Evolutionary conservation across 2,888 invertebrate genomes (phyloP), one percentile per base, ranked within the genome.

Genomic region (Macaria notata): DNA sequence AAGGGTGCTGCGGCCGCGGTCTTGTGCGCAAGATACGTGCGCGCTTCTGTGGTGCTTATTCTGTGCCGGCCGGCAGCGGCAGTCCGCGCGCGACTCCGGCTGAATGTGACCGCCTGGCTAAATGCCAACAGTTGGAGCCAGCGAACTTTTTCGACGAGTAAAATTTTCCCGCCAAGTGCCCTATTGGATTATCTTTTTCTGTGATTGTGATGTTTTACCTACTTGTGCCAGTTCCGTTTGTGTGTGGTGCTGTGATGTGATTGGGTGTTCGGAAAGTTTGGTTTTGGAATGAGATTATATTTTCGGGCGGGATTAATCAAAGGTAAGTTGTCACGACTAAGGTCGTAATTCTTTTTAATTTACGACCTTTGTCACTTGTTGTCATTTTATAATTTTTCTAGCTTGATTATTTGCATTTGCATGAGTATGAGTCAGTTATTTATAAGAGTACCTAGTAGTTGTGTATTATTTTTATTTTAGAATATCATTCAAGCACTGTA

Each of bases 141-240:
- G 59, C 69, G 85, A 90, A 90, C 89, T 90, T 90, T 89, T 86
- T 79, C 89, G 87, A 74, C 66, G 56, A 59, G 51, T 49, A 59
- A 75, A 74, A 72, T 69, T 79, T 88, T 88, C 87, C 85, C 88
- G 88, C 89, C 87, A 79, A 77, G 68, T 72, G 70, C 57, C 53
- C 63, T 55, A 69, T 73, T 71, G 31, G 49, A 71, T 68, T 66
- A 68, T 68, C 65, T 41, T 67, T 69, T 46, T 69, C 68, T 66
- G 69, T 71, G 71, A 61, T 65, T 52, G 80, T 83, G 77, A 62
- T 78, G 41, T 72, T 74, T 64, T n/a, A n/a, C n/a, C n/a, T n/a
- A n/a, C n/a, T n/a, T 72, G 81, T 82, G 79, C 71, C 71, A 71
- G 73, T 66, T 69, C 71, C 68, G 61, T 70, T 70, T 71, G 79